Conservation (phyloP, 2,888 invertebrate species). For the Stegana nigrithorax region DNA sequence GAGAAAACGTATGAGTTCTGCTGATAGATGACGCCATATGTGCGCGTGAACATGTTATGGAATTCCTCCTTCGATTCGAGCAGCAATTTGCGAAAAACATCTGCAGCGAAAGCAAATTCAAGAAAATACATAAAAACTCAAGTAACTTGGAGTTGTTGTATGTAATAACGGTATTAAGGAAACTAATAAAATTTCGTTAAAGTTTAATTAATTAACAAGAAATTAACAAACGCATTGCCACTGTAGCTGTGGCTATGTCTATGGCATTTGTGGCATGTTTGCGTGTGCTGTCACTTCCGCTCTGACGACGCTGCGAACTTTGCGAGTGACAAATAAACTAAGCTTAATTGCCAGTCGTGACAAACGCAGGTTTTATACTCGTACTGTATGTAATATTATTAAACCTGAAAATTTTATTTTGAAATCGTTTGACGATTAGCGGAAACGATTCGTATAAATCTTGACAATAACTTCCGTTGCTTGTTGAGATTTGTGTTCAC, state of each 20-base stretch:
- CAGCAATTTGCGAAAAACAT: slow-evolving; percentile 87
- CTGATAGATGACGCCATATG: slow-evolving; percentile 95
- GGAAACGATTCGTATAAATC: slow-evolving; percentile 32
- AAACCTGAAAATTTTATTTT: too few species aligned
- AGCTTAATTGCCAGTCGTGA: too few species aligned
- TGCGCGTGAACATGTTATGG: slow-evolving; percentile 94
- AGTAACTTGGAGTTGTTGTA: too few species aligned
- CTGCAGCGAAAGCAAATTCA: slow-evolving; percentile 72
- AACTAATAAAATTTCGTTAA: not conserved
- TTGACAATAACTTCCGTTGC: slow-evolving; percentile 51
- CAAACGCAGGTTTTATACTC: too few species aligned
- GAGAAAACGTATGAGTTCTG: slow-evolving; percentile 93
- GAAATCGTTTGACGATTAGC: not conserved
- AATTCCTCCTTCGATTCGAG: slow-evolving; percentile 86
- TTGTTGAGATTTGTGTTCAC: slow-evolving; percentile 12
- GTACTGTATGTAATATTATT: too few species aligned
- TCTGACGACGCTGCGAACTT: too few species aligned
- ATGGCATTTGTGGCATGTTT: not conserved
- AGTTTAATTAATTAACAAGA: not conserved
- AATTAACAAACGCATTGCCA: slow-evolving; percentile 22
- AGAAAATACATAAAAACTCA: slow-evolving; percentile 22
- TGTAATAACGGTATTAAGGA: not conserved
- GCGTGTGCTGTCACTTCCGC: not conserved
- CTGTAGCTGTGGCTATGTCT: slow-evolving; percentile 17
- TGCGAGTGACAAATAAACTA: too few species aligned